phyloP scores from a whole-genome alignment of 2,888 invertebrate genomes.

The Hypomecis atomaria region DNA sequence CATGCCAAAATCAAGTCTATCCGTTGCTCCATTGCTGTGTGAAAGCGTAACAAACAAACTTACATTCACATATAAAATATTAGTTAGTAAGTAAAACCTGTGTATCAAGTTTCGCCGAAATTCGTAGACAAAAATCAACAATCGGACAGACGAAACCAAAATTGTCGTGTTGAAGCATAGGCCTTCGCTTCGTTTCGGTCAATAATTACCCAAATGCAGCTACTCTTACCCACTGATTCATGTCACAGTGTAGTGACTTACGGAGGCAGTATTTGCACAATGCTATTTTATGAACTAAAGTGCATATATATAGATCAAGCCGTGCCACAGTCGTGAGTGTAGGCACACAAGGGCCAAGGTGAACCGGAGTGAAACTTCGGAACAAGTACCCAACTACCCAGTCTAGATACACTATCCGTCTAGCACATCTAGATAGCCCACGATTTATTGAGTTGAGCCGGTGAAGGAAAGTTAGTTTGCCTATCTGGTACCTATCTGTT shows the following conservation, averaged over 20 bases:
- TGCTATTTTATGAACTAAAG: neutral
- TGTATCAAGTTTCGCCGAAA: too few relatives aligned
- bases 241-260: neutral
- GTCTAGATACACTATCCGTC: neutral
- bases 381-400: slow-evolving; percentile 3
- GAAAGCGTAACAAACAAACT: too few relatives aligned
- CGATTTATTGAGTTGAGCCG: slow-evolving; percentile 13
- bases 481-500: slow-evolving; percentile 13
- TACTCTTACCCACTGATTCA: too few relatives aligned
- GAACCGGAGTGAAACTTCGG: slow-evolving; percentile 36
- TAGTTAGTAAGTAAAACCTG: too few relatives aligned
- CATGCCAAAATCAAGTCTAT: too few relatives aligned
- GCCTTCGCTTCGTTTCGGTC: too few relatives aligned
- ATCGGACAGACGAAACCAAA: too few relatives aligned
- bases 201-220: too few relatives aligned
- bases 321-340: slow-evolving; percentile 28
- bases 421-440: neutral
- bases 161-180: too few relatives aligned
- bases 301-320: slow-evolving; percentile 16
- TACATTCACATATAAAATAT: too few relatives aligned
- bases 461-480: slow-evolving; percentile 16
- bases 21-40: too few relatives aligned
- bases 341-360: slow-evolving; percentile 42
- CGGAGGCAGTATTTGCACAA: neutral
- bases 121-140: too few relatives aligned